Conservation (phyloP, 2,113 vertebrate species). For the Choloepus hoffmanni region DNA sequence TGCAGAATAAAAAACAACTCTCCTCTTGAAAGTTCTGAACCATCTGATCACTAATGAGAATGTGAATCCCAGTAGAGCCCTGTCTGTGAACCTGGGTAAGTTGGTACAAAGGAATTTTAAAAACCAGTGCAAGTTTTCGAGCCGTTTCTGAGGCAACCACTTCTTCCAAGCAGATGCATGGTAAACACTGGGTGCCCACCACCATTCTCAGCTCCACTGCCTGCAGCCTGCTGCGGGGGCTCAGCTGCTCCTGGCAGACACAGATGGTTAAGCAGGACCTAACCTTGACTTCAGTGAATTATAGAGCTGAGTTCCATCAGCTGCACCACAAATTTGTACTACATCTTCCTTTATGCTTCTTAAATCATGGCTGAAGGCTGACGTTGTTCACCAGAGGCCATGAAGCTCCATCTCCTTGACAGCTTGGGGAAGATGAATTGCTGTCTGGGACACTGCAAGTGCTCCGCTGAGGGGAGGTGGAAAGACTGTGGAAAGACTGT, state of each 20-base stretch:
- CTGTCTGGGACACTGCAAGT: too few relatives aligned
- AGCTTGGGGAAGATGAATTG: too few relatives aligned
- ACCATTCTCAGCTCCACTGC: slow-evolving; percentile 87
- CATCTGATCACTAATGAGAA: slow-evolving; percentile 97
- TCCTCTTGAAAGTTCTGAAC: slow-evolving; percentile 98
- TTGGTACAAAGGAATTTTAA: slow-evolving; percentile 93
- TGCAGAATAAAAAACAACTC: slow-evolving; percentile 96
- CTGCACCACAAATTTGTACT: slow-evolving; percentile 96
- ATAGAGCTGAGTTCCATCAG: slow-evolving; percentile 96
- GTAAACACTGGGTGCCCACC: slow-evolving; percentile 93
- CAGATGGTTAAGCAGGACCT: slow-evolving; percentile 95
- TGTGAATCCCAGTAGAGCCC: slow-evolving; percentile 96
- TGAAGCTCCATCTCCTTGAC: too few relatives aligned
- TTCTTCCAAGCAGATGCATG: slow-evolving; percentile 97
- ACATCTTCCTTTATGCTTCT: slow-evolving; percentile 92
- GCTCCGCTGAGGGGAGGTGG: too few relatives aligned
- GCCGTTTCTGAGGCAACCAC: slow-evolving; percentile 94
- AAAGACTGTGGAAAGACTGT: too few relatives aligned
- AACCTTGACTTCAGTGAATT: slow-evolving; percentile 96
- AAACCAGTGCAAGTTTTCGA: slow-evolving; percentile 94
- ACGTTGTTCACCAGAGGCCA: too few relatives aligned
- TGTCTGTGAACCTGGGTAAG: slow-evolving; percentile 97
- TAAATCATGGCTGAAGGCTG: too few relatives aligned
- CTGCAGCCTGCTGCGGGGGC: slow-evolving; percentile 86
- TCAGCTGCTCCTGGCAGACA: slow-evolving; percentile 91